Evolutionary conservation across 2,113 vertebrate species (phyloP), one percentile per base, ranked within the genome.

Genomic region (Phaethornis superciliosus): DNA sequence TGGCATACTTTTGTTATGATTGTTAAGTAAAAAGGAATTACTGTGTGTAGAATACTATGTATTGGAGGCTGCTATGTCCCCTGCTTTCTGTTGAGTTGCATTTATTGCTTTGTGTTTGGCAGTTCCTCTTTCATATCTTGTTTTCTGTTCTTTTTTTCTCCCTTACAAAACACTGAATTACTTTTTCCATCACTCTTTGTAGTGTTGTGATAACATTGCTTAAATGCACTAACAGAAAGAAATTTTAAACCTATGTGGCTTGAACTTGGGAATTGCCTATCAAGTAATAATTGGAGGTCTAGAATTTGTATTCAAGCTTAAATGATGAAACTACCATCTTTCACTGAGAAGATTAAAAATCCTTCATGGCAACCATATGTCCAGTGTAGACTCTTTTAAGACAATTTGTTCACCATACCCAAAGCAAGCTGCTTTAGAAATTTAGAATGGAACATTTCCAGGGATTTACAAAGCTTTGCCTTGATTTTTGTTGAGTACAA

Each of bases 341-440:
- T 47, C 40, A 51, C 56, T 63, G 80, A 95, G 76, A 91, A 93
- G 60, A 84, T 86, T 78, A 60, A 81, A 77, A 85, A 17, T 83
- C 60, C 44, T 85, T 82, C 67, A 62, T 95, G 79, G 79, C 81
- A 95, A 85, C 78, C 4, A 2, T 85, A 77, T 9, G 12, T 59
- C 63, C 63, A 51, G 46, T 14, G 32, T 82, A 72, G 47, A 55
- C 68, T 80, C 74, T 81, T 76, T 27, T 72, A 85, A 91, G 79
- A 81, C 85, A 91, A 85, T 89, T 94, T 93, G 67, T 85, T 93
- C 88, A 70, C 93, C 74, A 19, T 77, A 74, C 28, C 35, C 71
- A 67, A 82, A 93, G 85, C 85, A 79, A 52, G 58, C 0, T 0
- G 67, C 81, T 88, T 96, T 88, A 92, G 80, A 86, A 93, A 93